Evolutionary conservation across 2,888 invertebrate species (phyloP).

Genomic region (Perithous albicinctus): DNA sequence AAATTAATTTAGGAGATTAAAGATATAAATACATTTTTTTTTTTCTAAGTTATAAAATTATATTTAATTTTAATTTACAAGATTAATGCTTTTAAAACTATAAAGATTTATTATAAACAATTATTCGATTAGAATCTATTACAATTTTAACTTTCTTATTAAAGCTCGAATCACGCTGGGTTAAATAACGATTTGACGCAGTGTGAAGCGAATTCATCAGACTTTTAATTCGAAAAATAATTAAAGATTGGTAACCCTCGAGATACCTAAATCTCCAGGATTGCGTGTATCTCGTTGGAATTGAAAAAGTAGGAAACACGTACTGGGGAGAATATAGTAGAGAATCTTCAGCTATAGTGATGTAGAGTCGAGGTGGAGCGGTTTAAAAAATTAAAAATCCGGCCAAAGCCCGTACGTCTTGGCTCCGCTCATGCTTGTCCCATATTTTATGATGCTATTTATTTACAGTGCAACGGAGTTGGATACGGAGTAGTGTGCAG

Average conservation of each 20-base stretch:
- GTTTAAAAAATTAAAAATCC: constrained; percentile 26
- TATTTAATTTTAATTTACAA: too few species aligned
- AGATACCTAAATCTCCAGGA: neutral
- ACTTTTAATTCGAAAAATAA: neutral
- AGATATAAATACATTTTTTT: too few species aligned
- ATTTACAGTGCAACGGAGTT: constrained; percentile 28
- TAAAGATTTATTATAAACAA: too few species aligned
- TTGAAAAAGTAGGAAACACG: neutral
- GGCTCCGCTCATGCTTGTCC: constrained; percentile 16
- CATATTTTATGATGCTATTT: constrained; percentile 44
- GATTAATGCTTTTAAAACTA: too few species aligned
- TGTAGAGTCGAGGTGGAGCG: neutral
- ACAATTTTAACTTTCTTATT: too few species aligned
- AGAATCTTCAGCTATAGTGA: neutral
- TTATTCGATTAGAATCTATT: too few species aligned
- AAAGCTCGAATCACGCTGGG: too few species aligned
- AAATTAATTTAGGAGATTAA: too few species aligned
- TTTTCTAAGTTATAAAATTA: too few species aligned
- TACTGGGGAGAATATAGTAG: neutral
- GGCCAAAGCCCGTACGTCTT: constrained; percentile 10
- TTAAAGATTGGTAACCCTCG: neutral
- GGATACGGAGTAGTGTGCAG: neutral
- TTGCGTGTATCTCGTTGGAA: neutral
- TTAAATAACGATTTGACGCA: too few species aligned
- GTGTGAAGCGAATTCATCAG: too few species aligned